These are phyloP conservation scores for Dromius quadrimaculatus DNA, from an alignment of 2,888 invertebrate species.

Conservation along the genomic window DNA sequence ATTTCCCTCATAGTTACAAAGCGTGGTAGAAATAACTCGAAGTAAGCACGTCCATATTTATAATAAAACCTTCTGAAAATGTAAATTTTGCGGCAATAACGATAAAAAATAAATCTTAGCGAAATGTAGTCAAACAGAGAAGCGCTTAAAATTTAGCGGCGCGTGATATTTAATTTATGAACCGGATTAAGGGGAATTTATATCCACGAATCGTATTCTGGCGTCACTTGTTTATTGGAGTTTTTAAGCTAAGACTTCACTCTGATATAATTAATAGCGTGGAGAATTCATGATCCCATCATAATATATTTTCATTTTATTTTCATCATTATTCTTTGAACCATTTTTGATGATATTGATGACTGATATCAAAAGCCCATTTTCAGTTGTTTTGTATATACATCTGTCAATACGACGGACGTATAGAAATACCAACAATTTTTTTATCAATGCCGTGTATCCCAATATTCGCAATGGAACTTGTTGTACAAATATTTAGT, in stretches of 20 bases:
- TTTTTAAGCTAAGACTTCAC: slow-evolving; percentile 23
- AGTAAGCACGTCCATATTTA: slow-evolving; percentile 8
- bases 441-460: too few species aligned
- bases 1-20: too few species aligned
- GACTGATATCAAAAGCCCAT: too few species aligned
- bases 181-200: slow-evolving; percentile 26
- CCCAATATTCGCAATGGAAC: too few species aligned
- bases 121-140: neutral
- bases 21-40: neutral
- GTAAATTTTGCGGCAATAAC: slow-evolving; percentile 1
- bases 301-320: too few species aligned
- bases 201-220: neutral
- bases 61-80: neutral
- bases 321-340: neutral
- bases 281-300: too few species aligned
- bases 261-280: slow-evolving; percentile 14
- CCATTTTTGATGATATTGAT: neutral
- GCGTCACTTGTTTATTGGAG: slow-evolving; percentile 24
- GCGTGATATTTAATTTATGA: slow-evolving; percentile 35
- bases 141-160: slow-evolving; percentile 18
- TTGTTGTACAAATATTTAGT: too few species aligned
- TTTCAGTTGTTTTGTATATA: too few species aligned
- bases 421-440: too few species aligned
- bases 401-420: too few species aligned
- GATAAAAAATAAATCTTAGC: slow-evolving; percentile 35